A percentile compares a stretch with the other conserved stretches of the same genome.
phyloP scores from a whole-genome alignment of 2,888 invertebrate species.

The Drosophila nigricruria region DNA sequence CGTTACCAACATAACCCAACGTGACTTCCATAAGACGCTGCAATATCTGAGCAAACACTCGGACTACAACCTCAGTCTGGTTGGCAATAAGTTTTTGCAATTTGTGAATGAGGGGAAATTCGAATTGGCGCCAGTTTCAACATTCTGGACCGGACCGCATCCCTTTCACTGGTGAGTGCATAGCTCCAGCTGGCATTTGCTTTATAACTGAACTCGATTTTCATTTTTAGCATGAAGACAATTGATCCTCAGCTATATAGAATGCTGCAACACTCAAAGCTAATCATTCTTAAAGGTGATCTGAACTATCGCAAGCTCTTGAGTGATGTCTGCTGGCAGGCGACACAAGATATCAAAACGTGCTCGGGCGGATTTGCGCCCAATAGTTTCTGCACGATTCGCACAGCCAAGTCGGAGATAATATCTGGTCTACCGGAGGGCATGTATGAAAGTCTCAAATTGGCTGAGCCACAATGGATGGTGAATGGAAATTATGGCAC shows the following conservation, averaged over 20 bases:
- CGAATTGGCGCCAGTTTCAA: slow-evolving; percentile 86
- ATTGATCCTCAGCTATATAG: slow-evolving; percentile 89
- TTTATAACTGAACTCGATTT: neutral
- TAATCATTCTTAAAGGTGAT: slow-evolving; percentile 96
- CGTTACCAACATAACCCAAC: slow-evolving; percentile 92
- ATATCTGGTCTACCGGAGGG: slow-evolving; percentile 91
- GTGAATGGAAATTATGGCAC: slow-evolving; percentile 93
- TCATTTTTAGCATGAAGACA: slow-evolving; percentile 88
- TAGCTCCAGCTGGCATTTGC: fast-evolving
- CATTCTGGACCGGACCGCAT: slow-evolving; percentile 95
- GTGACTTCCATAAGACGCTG: slow-evolving; percentile 91
- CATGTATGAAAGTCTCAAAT: slow-evolving; percentile 87
- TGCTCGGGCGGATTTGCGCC: slow-evolving; percentile 89
- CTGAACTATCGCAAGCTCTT: slow-evolving; percentile 97
- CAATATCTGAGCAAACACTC: slow-evolving; percentile 84
- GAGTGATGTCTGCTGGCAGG: slow-evolving; percentile 93
- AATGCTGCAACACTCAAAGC: slow-evolving; percentile 88
- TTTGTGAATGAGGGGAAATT: slow-evolving; percentile 86
- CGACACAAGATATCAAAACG: slow-evolving; percentile 88
- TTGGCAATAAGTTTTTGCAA: slow-evolving; percentile 88
- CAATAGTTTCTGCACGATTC: slow-evolving; percentile 91
- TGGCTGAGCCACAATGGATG: slow-evolving; percentile 91
- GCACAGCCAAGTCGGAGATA: slow-evolving; percentile 96
- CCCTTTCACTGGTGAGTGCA: slow-evolving; percentile 87
- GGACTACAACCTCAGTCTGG: slow-evolving; percentile 74